Base-by-base conservation (phyloP, 23 tunicate species). In the Styela plicata region DNA sequence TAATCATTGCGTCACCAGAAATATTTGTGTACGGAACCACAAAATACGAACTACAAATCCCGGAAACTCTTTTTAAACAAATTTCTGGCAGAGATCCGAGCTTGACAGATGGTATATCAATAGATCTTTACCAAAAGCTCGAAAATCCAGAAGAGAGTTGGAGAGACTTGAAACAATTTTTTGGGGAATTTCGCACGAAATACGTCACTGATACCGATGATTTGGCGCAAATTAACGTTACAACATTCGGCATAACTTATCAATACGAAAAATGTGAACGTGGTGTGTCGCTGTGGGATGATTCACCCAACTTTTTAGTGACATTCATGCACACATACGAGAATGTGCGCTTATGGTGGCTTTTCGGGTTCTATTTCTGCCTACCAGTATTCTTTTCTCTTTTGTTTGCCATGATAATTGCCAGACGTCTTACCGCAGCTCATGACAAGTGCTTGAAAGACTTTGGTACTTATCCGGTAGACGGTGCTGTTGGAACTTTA, bases 1-100 rank as follows among this genome's bases (percentile, higher is more conserved):
- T 82, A 10, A 61, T 90, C n/a, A 33, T 90, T 20, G 96, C 96
- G 3, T 66, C 87, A 19, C 96, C 96, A 16, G 96, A 90, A 69
- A 71, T 90, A 0, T 70, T 90, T 37, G 29, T 82, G 21, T 31
- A 52, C 24, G 74, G 69, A 1, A 81, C 82, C 19, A 10, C 10
- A 24, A 76, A 23, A 22, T 17, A 53, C 16, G 31, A 36, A 1
- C 64, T 44, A 21, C 66, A 76, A 36, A 76, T 76, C 0, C 66
- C 81, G 5, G 24, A 76, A 29, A 27, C 20, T 21, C 22, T 53
- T 21, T 53, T 76, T 24, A 24, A 52, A 16, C 23, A 13, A 21
- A 76, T 76, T 18, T 16, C 37, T 7, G 65, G 21, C 25, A 53
- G 65, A 1, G 81, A 76, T 1, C 65, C 81, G 34, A 23, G 32